Base-by-base conservation (phyloP, 2,113 vertebrate genomes). In the Gasterosteus nipponicus region DNA sequence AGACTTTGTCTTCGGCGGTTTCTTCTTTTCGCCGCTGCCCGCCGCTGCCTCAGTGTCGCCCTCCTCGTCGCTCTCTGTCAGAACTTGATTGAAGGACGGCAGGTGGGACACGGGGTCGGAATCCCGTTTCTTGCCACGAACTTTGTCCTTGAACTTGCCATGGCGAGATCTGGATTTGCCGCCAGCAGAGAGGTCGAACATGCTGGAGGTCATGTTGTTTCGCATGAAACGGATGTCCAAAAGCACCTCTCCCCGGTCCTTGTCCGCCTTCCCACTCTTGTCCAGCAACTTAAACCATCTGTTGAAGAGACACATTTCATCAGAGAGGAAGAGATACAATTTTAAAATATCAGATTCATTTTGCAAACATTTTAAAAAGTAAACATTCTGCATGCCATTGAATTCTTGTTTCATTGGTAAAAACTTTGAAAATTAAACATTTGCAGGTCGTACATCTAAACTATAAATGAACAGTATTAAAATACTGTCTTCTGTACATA, bases 181-280 rank as follows among this genome's bases (percentile, higher is more conserved):
- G 7, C 95, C 93, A 74, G 93, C 4, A 0, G 98, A 98, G 35
- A 99, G 94, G 47, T 99, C 98, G 0, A 98, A 98, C 98, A 99
- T 99, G 90, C 98, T 99, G 81, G 95, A 96, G 0, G 97, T 98
- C 96, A 99, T 94, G 91, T 96, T 97, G 95, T 96, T 98, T 75
- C 95, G 96, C 95, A 96, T 94, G 15, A 99, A 99, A 85, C 96
- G 96, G 91, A 99, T 94, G 64, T 99, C 96, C 41, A 99, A 92
- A 15, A 97, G 95, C 0, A 99, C 96, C 74, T 98, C 96, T 5
- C 98, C 98, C 38, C 98, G 86, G 63, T 97, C 96, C 80, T 99
- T 99, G 19, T 97, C 96, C 16, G 96, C 93, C 53, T 98, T 99
- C 0, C 97, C 97, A 0, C 93, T 92, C 59, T 98, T 99, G 71